Conservation (phyloP, 2,888 invertebrate species). For the Platypus cylindrus region DNA sequence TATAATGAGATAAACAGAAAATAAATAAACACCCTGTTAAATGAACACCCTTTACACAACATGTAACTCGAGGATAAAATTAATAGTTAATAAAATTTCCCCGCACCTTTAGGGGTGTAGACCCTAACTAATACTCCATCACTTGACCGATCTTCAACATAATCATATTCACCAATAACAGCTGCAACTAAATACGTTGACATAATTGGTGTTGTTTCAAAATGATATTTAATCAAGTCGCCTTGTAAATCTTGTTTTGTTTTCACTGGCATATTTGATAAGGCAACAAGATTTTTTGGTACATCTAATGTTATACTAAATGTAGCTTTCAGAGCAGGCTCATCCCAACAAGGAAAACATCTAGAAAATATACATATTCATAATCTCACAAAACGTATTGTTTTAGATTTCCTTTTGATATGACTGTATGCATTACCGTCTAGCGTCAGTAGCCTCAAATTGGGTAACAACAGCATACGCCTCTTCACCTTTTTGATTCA, state of each 20-base stretch:
- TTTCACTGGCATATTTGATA: slow-evolving; percentile 83
- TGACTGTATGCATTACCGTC: too few species aligned
- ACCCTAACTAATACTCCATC: slow-evolving; percentile 76
- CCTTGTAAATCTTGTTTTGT: slow-evolving; percentile 15
- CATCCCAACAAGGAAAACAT: slow-evolving; percentile 97
- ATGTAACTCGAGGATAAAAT: too few species aligned
- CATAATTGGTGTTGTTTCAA: slow-evolving; percentile 83
- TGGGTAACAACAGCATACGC: slow-evolving; percentile 82
- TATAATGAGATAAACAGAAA: too few species aligned
- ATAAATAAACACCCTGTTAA: too few species aligned
- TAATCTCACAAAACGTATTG: too few species aligned
- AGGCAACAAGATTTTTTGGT: slow-evolving; percentile 62
- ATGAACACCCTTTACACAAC: too few species aligned
- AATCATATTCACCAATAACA: slow-evolving; percentile 91
- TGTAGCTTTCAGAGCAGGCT: slow-evolving; percentile 89
- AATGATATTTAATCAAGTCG: slow-evolving; percentile 36
- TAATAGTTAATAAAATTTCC: too few species aligned
- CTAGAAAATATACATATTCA: too few species aligned
- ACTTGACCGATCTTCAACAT: slow-evolving; percentile 68
- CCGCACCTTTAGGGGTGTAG: slow-evolving; percentile 65
- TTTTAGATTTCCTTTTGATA: too few species aligned
- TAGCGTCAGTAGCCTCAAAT: slow-evolving; percentile 82
- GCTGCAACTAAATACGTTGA: slow-evolving; percentile 91
- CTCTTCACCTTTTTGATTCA: slow-evolving; percentile 59
- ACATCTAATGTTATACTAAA: slow-evolving; percentile 81